Base-by-base conservation (phyloP, 2,888 invertebrate species). In the Alentia gelatinosa region DNA sequence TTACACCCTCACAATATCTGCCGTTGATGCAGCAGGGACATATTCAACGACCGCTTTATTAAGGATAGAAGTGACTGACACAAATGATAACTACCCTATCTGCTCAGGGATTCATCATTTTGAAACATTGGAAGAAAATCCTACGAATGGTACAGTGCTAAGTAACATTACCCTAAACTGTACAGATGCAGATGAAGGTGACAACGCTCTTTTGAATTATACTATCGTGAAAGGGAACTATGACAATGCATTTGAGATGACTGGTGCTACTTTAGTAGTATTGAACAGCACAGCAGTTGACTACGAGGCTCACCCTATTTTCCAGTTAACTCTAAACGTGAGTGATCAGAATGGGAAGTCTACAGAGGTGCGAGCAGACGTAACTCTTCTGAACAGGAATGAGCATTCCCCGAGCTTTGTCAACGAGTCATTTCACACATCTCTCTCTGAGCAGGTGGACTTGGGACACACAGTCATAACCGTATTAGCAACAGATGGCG, bases 401-500 rank as follows among this genome's bases (percentile, higher is more conserved):
- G 91, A 91, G 37, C 42, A 56, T 23, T 5, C 47, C 1, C 91
- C 91, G 26, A 39, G 89, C 7, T 91, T 91, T 88, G 0, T 15
- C 37, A 37, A 19, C 7, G 1, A n/a, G 30, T 37, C 75, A 3
- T 91, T 91, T 63, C 15, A 19, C 33, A 40, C 35, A 12, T 26
- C 30, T 5, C 19, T 89, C 7, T 35, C 63, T 12, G 91, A 91
- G 37, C 79, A 94, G 15, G 93, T 93, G 3, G 91, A 89, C 30
- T 88, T 93, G 23, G 94, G 94, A n/a, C 94, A 93, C 15, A 92
- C 93, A 0, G 33, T 15, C 1, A 84, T 91, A 30, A 91, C 91
- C 9, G 94, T 95, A 0, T 88, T 74, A 3, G 95, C 95, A 0
- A 93, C 93, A 19, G 95, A 95, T 88, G 68, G 91, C 7, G 95